Conservation (phyloP, 2,113 vertebrate species). For the Dermatemys mawii region DNA sequence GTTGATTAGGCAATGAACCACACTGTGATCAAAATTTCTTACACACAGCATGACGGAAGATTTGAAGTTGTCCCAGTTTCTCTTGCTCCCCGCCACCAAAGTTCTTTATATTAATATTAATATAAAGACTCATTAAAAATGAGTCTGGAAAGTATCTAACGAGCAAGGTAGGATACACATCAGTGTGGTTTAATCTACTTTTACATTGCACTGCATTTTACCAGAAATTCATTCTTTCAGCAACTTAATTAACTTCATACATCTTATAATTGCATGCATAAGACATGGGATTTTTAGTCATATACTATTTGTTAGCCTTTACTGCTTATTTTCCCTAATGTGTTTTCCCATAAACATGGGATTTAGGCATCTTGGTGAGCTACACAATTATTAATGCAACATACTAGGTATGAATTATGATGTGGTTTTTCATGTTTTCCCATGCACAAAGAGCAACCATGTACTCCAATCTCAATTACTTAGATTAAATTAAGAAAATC, state of each 20-base stretch:
- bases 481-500: background rate
- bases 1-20: slow-evolving; percentile 23
- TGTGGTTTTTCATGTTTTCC: background rate
- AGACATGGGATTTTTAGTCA: background rate
- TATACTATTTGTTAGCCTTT: background rate
- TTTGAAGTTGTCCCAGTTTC: slow-evolving; percentile 43
- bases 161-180: background rate
- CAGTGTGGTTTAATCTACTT: background rate
- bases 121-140: slow-evolving; percentile 13
- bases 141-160: background rate
- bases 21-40: slow-evolving; percentile 38
- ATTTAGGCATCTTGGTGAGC: background rate
- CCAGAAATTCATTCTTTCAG: slow-evolving; percentile 34
- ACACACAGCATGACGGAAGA: background rate
- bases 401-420: background rate
- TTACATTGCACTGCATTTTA: slow-evolving; percentile 3
- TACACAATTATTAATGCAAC: background rate
- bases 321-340: background rate
- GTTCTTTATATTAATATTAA: background rate
- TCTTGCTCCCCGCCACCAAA: slow-evolving; percentile 4
- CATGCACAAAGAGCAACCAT: background rate
- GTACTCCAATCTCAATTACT: background rate
- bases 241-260: slow-evolving; percentile 23
- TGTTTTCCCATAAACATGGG: background rate
- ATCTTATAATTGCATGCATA: slow-evolving; percentile 17